Percentiles rank a stretch among this genome's conserved stretches.
phyloP scores from a whole-genome alignment of 2,797 vertebrate species.

The Heliangelus exortis region DNA sequence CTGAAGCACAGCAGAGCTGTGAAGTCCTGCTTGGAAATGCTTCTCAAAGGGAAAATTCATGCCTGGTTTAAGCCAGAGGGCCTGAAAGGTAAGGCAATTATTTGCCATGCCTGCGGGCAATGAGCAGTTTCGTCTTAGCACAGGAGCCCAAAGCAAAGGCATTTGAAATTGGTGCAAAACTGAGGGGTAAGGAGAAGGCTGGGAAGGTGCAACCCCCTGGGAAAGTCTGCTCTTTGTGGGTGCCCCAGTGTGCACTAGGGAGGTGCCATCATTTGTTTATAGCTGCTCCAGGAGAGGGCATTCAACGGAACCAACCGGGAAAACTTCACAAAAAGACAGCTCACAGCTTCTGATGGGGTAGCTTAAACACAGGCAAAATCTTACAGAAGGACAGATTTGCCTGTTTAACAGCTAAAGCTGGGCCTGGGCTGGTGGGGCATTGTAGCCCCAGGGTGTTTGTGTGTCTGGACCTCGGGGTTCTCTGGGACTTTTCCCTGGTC shows the following conservation, averaged over 20 bases:
- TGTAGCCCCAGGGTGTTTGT: not conserved
- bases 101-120: not conserved
- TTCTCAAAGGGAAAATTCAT: not conserved
- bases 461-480: no score
- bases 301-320: not conserved
- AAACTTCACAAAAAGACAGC: not conserved
- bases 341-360: rapidly evolving
- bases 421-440: rapidly evolving
- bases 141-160: not conserved
- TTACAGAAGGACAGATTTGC: not conserved
- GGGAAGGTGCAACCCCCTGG: not conserved
- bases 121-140: not conserved
- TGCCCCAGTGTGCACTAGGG: not conserved
- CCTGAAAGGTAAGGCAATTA: not conserved
- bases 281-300: not conserved
- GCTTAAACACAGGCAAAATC: not conserved
- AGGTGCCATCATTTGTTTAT: not conserved
- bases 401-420: not conserved
- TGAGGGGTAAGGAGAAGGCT: not conserved
- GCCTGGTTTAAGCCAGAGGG: not conserved
- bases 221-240: not conserved
- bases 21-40: not conserved
- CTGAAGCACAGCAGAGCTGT: not conserved
- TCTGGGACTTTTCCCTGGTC: rapidly evolving
- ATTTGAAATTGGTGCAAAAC: not conserved